phyloP scores from a whole-genome alignment of 2,113 vertebrate species.

The Oreotragus oreotragus region DNA sequence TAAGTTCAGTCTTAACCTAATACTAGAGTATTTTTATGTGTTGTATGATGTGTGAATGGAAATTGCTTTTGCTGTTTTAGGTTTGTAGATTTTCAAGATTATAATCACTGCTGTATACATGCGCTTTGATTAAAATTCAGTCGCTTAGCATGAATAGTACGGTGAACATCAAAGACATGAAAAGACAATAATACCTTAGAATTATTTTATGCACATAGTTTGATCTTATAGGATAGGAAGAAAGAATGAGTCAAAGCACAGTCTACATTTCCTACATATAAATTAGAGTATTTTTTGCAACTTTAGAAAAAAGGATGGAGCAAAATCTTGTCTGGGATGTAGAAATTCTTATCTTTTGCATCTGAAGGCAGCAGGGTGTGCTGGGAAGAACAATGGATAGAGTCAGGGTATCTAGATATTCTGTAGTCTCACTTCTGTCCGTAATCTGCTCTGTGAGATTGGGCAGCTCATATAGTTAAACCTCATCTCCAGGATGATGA shows the following conservation, averaged over 20 bases:
- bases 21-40: slow-evolving; percentile 6
- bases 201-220: not conserved
- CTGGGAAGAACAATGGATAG: not conserved
- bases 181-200: not conserved
- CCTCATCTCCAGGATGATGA: not conserved
- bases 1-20: slow-evolving; percentile 84
- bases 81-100: slow-evolving; percentile 24
- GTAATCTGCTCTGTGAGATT: not conserved
- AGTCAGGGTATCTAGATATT: not conserved
- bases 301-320: not conserved
- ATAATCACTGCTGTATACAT: not conserved
- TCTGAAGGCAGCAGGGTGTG: not conserved
- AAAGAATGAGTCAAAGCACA: not conserved
- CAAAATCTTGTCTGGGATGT: not conserved
- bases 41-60: not conserved
- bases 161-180: slow-evolving; percentile 3
- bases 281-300: not conserved
- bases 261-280: not conserved
- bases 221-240: not conserved
- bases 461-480: not conserved
- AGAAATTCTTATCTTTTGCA: not conserved
- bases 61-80: slow-evolving; percentile 45
- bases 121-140: slow-evolving; percentile 8
- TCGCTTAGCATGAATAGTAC: slow-evolving; percentile 14
- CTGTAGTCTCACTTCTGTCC: not conserved